A percentile compares a stretch with the other conserved stretches of the same genome.
Evolutionary conservation across 2,797 vertebrate genomes (phyloP).

Genomic region (Poeciliopsis presidionis): DNA sequence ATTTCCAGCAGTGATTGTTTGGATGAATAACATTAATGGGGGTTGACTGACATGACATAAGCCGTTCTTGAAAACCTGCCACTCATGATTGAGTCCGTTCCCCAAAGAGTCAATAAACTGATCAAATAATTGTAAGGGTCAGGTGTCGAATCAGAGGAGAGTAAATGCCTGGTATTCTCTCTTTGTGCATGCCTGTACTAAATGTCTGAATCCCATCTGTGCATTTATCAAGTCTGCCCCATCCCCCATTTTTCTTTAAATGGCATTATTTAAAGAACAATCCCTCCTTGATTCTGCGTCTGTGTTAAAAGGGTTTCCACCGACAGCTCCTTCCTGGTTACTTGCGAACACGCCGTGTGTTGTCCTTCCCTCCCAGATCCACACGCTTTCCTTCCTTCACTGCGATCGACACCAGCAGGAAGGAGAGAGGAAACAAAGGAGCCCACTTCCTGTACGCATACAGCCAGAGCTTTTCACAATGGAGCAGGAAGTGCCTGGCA

Average conservation of each 20-base stretch:
- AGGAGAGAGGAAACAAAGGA: conserved; percentile 77
- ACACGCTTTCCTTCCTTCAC: conserved; percentile 49
- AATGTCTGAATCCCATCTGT: conserved; percentile 49
- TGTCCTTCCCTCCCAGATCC: conserved; percentile 40
- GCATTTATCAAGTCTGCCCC: conserved; percentile 18
- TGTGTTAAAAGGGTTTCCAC: conserved; percentile 39
- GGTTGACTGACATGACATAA: conserved; percentile 62
- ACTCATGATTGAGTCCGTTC: conserved; percentile 50
- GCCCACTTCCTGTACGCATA: conserved; percentile 72
- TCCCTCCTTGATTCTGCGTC: background rate
- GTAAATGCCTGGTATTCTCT: conserved; percentile 30
- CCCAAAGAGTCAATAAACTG: conserved; percentile 54
- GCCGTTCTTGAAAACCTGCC: conserved; percentile 48
- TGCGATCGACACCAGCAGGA: conserved; percentile 67
- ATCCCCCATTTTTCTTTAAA: conserved; percentile 1
- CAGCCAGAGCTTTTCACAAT: conserved; percentile 70
- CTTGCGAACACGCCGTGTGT: conserved; percentile 55
- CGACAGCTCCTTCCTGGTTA: conserved; percentile 65
- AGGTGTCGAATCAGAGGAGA: conserved; percentile 61
- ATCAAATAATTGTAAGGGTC: conserved; percentile 54
- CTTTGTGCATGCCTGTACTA: conserved; percentile 9
- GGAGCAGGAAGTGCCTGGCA: conserved; percentile 75
- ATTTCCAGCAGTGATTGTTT: conserved; percentile 49
- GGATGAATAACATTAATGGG: conserved; percentile 43
- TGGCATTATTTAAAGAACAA: conserved; percentile 19